A percentile compares a stretch with the other conserved stretches of the same genome.
Evolutionary conservation across 2,888 invertebrate species (phyloP).

Genomic region (Erynnis tages): DNA sequence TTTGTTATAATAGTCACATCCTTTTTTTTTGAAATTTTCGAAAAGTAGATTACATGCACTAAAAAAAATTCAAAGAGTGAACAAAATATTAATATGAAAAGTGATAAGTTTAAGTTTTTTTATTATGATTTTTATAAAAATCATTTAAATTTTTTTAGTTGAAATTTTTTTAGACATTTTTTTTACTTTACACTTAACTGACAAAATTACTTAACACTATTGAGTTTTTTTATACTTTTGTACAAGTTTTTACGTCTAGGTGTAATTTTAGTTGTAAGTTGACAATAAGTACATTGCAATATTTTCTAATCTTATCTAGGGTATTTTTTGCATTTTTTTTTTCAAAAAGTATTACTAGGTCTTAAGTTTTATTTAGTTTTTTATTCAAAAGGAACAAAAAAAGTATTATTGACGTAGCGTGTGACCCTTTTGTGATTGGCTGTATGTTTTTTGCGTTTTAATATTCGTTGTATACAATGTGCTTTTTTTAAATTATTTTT

Average conservation of each 20-base stretch:
- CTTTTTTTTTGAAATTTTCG: constrained; percentile 36
- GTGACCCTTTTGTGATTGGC: neutral
- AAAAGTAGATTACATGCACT: too few species aligned
- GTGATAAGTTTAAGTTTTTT: too few species aligned
- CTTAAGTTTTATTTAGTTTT: neutral
- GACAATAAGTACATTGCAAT: constrained; percentile 8
- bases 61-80: too few species aligned
- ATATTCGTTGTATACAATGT: too few species aligned
- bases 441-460: too few species aligned
- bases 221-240: neutral
- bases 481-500: too few species aligned
- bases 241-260: constrained; percentile 12
- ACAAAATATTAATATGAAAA: too few species aligned
- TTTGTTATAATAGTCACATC: constrained; percentile 67
- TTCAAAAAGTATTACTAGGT: constrained; percentile 20
- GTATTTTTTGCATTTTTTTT: neutral
- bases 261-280: constrained; percentile 22
- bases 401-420: neutral
- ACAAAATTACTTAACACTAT: too few species aligned
- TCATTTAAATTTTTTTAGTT: too few species aligned
- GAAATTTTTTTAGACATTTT: too few species aligned
- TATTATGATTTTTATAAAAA: too few species aligned
- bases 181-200: too few species aligned
- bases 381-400: neutral
- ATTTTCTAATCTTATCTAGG: neutral